These are phyloP conservation scores for Archocentrus centrarchus DNA, from an alignment of 2,113 vertebrate genomes.

Conservation along the genomic window DNA sequence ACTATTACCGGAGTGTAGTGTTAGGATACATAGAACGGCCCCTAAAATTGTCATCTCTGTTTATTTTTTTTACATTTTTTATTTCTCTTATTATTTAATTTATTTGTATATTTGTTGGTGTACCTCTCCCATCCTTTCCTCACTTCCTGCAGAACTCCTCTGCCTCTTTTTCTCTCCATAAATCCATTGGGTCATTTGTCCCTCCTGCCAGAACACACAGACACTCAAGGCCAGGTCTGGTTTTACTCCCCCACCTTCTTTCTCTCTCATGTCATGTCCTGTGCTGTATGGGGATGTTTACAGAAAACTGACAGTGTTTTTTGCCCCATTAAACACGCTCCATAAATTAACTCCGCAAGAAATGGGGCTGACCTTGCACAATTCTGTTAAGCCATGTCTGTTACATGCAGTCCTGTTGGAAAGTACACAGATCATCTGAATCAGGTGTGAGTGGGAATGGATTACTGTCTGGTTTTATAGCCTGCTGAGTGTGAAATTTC, in stretches of 20 bases:
- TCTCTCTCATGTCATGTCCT: constrained; percentile 33
- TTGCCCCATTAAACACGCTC: constrained; percentile 44
- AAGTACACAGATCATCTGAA: constrained; percentile 8
- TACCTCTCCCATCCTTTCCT: constrained; percentile 13
- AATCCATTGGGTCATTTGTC: constrained; percentile 63
- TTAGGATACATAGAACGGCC: neutral
- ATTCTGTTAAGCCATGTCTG: neutral
- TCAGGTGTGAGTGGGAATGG: neutral
- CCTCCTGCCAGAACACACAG: constrained; percentile 60
- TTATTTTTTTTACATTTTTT: neutral
- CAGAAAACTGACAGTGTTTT: constrained; percentile 52
- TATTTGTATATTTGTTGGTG: neutral
- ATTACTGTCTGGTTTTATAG: neutral
- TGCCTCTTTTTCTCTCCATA: constrained; percentile 40
- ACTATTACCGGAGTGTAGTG: neutral
- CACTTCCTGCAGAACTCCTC: constrained; percentile 38
- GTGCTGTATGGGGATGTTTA: constrained; percentile 57
- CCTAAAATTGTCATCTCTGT: neutral
- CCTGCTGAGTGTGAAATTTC: neutral
- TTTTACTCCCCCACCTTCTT: constrained; percentile 34
- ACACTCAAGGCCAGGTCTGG: constrained; percentile 63
- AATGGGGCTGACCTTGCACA: constrained; percentile 40
- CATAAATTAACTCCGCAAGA: constrained; percentile 34
- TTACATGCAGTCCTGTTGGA: neutral
- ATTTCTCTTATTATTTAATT: neutral